Evolutionary conservation across 2,113 vertebrate genomes (phyloP), one percentile per base, ranked within the genome.

Genomic region (Forbesichthys papilliferus): DNA sequence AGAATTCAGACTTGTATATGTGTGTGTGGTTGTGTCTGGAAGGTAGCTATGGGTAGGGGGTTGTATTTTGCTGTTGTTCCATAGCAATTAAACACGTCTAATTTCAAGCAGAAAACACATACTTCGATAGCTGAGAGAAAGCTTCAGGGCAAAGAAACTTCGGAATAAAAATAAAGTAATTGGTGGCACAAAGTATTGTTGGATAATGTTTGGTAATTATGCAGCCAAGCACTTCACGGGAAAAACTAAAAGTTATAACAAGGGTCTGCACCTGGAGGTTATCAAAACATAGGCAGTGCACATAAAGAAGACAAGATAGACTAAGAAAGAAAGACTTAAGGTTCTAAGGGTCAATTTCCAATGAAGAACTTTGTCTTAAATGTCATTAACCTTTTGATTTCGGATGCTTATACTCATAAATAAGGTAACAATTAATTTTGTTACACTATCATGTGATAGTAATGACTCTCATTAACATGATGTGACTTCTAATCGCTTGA

Each of bases 81-180:
- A 94, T 95, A 97, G 96, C 95, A 97, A 97, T 97, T 97, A 98
- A 97, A 98, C 93, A 94, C 95, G 95, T 98, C 94, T 95, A 95
- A 99, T 98, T 95, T 96, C 94, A 94, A 92, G 94, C 94, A 96
- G 95, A 93, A 94, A 95, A 98, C 98, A 98, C 96, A 98, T 94
- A 95, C 95, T 97, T 96, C 92, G 91, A 92, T 91, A 91, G 91
- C 92, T 94, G 91, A 93, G 93, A 94, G 91, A 93, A 95, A 93
- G 95, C 96, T 98, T 95, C 86, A 74, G 97, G 98, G 95, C 91
- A 92, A 95, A 90, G 90, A 86, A 91, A 96, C 94, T 96, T 95
- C 90, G 87, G 78, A 80, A 89, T 88, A 88, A 73, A 71, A 86
- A 89, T 85, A 81, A 87, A 87, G 88, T 91, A 88, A 94, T 93